phyloP scores from a whole-genome alignment of 2,113 vertebrate genomes.

The Scophthalmus maximus region DNA sequence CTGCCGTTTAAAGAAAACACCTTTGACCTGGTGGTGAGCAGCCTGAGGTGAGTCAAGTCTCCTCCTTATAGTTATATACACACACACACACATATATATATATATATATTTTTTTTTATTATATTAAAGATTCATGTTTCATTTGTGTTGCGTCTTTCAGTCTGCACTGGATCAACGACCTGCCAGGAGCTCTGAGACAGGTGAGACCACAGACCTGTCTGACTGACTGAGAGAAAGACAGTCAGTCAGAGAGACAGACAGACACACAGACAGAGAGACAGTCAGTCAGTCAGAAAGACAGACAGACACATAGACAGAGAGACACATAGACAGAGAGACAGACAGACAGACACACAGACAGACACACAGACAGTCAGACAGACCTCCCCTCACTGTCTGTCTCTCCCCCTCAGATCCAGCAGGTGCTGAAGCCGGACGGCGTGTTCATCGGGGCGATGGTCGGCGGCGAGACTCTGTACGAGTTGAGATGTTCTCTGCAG shows the following conservation, averaged over 20 bases:
- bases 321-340: background rate
- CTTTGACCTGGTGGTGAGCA: constrained; percentile 94
- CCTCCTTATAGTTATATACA: no score
- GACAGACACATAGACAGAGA: background rate
- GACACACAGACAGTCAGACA: background rate
- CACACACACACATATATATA: no score
- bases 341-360: background rate
- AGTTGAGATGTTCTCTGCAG: constrained; percentile 95
- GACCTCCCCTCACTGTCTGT: background rate
- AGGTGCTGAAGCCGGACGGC: constrained; percentile 91
- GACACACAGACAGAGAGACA: background rate
- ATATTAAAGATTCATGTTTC: background rate
- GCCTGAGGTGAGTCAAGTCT: constrained; percentile 90
- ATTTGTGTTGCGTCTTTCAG: constrained; percentile 71
- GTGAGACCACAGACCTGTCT: constrained; percentile 79
- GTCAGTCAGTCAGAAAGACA: no score
- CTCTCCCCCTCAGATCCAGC: constrained; percentile 84
- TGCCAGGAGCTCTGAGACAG: constrained; percentile 92
- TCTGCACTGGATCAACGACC: constrained; percentile 97
- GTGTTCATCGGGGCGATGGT: constrained; percentile 94
- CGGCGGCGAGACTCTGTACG: constrained; percentile 93
- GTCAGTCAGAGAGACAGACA: background rate
- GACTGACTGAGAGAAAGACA: no score
- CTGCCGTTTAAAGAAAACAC: constrained; percentile 93
- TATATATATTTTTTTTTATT: no score